Evolutionary conservation across 2,113 vertebrate species (phyloP), one percentile per base, ranked within the genome.

Genomic region (Eulemur macaco): DNA sequence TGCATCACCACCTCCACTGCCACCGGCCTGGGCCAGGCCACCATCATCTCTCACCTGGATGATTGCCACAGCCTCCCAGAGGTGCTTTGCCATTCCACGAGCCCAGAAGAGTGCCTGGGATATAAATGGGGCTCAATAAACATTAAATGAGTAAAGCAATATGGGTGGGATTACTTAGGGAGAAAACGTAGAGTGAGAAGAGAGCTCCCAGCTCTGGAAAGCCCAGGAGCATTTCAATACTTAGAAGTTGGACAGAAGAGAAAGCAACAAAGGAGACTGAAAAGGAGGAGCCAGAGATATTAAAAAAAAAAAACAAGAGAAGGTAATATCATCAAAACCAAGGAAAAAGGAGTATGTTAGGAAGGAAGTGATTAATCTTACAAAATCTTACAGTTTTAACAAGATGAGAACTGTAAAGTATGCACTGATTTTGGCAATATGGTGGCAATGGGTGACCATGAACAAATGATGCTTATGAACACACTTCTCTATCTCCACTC

Each of bases 1-100:
- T 2, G 10, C 6, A 6, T 29, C 3, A 0, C 69, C 11, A 39
- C 1, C 12, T 31, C n/a, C 29, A 13, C 0, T 7, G 12, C n/a
- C n/a, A 34, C 4, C 39, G 29, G 77, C 34, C 78, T 25, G 27
- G 42, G n/a, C n/a, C 63, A 39, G 6, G 45, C 20, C 34, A 20
- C 6, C 47, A 39, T 29, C 66, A 8, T 20, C 31, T 58, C 69
- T 60, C 23, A 81, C 47, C 42, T 34, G 14, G 34, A 18, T 2
- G 52, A 56, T 1, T 4, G 18, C 34, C 31, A 18, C 0, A 29
- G 81, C 39, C 58, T 25, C 39, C 37, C 23, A 6, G 14, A 86
- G 56, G 69, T 23, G 3, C 58, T 37, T 13, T 23, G 45, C 20
- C 29, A 27, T 15, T 50, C 73, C 4, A 0, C 0, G 29, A 47